Base-by-base conservation (phyloP, 2,797 vertebrate species). In the Oreortyx pictus region DNA sequence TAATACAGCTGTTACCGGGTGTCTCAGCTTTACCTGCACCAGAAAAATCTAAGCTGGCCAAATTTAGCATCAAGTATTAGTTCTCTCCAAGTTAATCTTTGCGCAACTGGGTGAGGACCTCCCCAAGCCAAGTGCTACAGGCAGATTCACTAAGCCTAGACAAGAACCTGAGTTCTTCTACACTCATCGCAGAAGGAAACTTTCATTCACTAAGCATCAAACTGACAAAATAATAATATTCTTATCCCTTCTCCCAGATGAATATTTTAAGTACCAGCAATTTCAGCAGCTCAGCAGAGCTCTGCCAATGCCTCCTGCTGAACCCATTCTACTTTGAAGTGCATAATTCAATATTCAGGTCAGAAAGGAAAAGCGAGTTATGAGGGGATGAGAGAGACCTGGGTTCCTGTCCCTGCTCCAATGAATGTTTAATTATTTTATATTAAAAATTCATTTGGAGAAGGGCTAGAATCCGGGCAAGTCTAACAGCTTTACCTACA, bases 361-460 rank as follows among this genome's bases (percentile, higher is more conserved):
- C 84, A 93, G 76, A 95, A 85, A 87, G n/a, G 4, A 94, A 92
- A 84, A 82, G n/a, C 6, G 31, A 89, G 14, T 76, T 76, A 50
- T 52, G 41, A 92, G 31, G 10, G 56, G 25, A 89, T 93, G 39
- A 47, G 65, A 92, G 49, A 73, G 60, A 84, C 44, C 56, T 73
- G 44, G 33, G 80, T 76, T 88, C 60, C 50, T 70, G 46, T 86
- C 62, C 54, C 70, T 78, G 47, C 39, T 81, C 70, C 91, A 86
- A 83, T 79, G 9, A 86, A 95, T 57, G 70, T 88, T 93, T 88
- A 82, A 90, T 75, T 92, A 77, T 89, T 86, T 91, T 57, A 56
- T n/a, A 93, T 96, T 83, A 95, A 95, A 96, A 93, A 89, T 79
- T 88, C 8, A 96, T 91, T 79, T 71, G 71, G n/a, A 96, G 64